Base-by-base conservation (phyloP, 2,888 invertebrate species). In the Julus scanicus region DNA sequence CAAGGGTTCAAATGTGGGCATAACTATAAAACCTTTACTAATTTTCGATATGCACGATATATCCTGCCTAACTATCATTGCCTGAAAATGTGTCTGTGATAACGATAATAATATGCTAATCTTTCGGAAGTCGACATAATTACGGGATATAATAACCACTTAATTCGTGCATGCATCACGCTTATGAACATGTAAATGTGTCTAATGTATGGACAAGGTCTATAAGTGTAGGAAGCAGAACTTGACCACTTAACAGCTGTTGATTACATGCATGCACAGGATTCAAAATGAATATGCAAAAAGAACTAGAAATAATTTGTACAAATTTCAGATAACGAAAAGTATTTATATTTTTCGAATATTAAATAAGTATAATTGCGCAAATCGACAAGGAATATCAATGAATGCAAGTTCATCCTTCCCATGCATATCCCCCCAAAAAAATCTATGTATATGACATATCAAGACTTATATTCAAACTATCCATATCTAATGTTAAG, bases 261-360 rank as follows among this genome's bases (percentile, higher is more conserved):
- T 17, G 63, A 71, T 71, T 71, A n/a, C 29, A 63, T 71, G 71
- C 71, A 71, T 11, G 71, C n/a, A n/a, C n/a, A 8, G 29, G 63
- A n/a, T n/a, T 71, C 71, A 29, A 29, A 71, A n/a, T 71, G 20
- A 71, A 71, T 71, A 80, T 80, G 80, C 80, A 80, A 80, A 80
- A 37, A 1, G 11, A 29, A 20, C 0, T 29, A 6, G 11, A 2
- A 29, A 80, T 80, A 37, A 71, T 37, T 80, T 80, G 0, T 37
- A 80, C 29, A 80, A 80, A 37, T 37, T 80, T 20, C 37, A 80
- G 37, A 20, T 29, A 80, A 80, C 9, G 80, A 80, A 29, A 37
- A 8, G 20, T 71, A n/a, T 20, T 71, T 8, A 71, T 71, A 71
- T 71, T 20, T 71, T 80, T 29, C 3, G 44, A 44, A 44, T 6